A percentile compares a stretch with the other conserved stretches of the same genome.
phyloP scores from a whole-genome alignment of 1,140 invertebrate genomes.

The Nixonia krombeini region DNA sequence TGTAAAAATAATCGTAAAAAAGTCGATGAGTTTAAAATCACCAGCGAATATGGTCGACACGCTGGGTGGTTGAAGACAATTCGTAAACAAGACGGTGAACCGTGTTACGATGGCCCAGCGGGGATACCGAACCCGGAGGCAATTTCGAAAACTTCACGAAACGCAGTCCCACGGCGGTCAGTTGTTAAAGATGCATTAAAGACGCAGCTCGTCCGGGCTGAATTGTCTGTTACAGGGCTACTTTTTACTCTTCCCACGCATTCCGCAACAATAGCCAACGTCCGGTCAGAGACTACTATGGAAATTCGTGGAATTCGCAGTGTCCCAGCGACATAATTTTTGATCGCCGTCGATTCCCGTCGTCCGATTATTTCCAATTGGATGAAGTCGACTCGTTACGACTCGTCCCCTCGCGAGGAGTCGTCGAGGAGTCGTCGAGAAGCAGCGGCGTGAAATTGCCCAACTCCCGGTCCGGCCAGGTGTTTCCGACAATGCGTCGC shows the following conservation, averaged over 20 bases:
- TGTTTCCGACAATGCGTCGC: background rate
- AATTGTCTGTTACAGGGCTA: background rate
- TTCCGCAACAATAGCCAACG: background rate
- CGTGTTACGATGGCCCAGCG: background rate
- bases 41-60: too few species aligned
- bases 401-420: too few species aligned
- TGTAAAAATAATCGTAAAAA: too few species aligned
- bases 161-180: background rate
- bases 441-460: background rate
- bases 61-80: background rate
- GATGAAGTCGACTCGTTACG: too few species aligned
- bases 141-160: background rate
- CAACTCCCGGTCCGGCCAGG: conserved; percentile 1
- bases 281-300: too few species aligned
- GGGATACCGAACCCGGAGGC: background rate
- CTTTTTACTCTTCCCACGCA: too few species aligned
- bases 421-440: too few species aligned
- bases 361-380: too few species aligned
- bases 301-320: too few species aligned
- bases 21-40: conserved; percentile 3
- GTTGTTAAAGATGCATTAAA: conserved; percentile 7
- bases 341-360: too few species aligned
- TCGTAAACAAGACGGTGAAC: background rate
- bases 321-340: too few species aligned
- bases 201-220: background rate